These are phyloP conservation scores for Lycaena phlaeas DNA, from an alignment of 2,888 invertebrate species.

Conservation along the genomic window DNA sequence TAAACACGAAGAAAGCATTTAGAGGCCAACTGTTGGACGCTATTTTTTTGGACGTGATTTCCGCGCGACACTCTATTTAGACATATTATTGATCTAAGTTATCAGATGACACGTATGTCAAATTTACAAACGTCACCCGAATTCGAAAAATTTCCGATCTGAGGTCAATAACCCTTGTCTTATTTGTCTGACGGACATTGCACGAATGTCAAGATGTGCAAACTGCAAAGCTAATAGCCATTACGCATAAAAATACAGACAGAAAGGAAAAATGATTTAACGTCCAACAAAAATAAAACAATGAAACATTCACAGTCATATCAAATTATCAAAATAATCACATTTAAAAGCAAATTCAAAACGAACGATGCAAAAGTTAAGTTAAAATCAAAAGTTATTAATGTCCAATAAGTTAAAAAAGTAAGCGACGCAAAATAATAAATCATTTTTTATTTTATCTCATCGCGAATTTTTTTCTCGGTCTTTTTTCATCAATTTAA, in stretches of 20 bases:
- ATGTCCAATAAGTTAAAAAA: conserved; percentile 70
- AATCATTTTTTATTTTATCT: conserved; percentile 70
- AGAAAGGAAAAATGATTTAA: no score
- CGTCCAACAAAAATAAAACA: conserved; percentile 19
- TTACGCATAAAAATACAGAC: conserved; percentile 11
- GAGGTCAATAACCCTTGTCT: no score
- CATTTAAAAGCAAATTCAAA: conserved; percentile 36
- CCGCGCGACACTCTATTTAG: no score
- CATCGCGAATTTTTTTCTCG: conserved; percentile 54
- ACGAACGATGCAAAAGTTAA: conserved; percentile 41
- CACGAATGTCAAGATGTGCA: neutral
- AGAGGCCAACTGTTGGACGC: no score
- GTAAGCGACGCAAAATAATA: conserved; percentile 57
- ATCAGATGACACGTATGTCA: no score
- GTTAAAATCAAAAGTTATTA: conserved; percentile 72
- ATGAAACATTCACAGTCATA: conserved; percentile 2
- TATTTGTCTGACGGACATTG: no score
- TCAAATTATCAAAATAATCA: conserved; percentile 26
- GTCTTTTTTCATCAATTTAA: conserved; percentile 71
- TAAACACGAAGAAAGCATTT: no score
- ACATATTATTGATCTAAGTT: no score
- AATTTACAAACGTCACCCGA: no score
- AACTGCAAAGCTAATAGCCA: neutral
- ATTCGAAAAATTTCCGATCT: no score
- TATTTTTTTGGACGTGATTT: no score